phyloP scores from a whole-genome alignment of 2,113 vertebrate genomes.

The Thomomys bottae region DNA sequence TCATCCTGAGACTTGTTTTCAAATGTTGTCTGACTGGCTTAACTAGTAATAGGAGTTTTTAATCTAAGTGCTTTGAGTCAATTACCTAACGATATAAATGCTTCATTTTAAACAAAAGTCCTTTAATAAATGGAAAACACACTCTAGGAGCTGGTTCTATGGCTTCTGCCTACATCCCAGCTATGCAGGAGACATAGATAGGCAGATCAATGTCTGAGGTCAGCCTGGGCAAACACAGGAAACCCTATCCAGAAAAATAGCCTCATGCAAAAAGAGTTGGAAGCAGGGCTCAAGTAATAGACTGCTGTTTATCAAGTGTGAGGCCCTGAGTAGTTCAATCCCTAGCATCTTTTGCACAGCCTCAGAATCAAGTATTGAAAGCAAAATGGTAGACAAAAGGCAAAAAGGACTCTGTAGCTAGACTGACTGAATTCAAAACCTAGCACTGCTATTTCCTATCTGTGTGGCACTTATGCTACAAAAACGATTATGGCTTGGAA shows the following conservation, averaged over 20 bases:
- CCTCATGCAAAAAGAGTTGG: too few species aligned
- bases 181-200: too few species aligned
- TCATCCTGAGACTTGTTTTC: constrained; percentile 34
- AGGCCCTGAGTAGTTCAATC: neutral
- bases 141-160: neutral
- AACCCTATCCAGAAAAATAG: too few species aligned
- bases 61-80: constrained; percentile 7
- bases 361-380: neutral
- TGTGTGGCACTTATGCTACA: neutral
- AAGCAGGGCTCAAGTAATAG: too few species aligned
- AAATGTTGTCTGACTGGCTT: constrained; percentile 52
- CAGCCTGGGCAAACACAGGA: too few species aligned
- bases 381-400: neutral
- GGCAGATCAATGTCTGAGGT: too few species aligned
- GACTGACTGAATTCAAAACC: neutral
- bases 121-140: neutral
- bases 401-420: neutral
- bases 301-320: too few species aligned
- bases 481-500: neutral
- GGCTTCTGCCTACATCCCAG: too few species aligned
- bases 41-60: constrained; percentile 39
- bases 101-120: constrained; percentile 6
- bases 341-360: neutral
- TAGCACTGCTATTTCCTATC: neutral
- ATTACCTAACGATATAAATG: neutral